A percentile compares a stretch with the other conserved stretches of the same genome.
Conservation (phyloP, 1,140 invertebrate genomes). For the Lysiphlebus fabarum region DNA sequence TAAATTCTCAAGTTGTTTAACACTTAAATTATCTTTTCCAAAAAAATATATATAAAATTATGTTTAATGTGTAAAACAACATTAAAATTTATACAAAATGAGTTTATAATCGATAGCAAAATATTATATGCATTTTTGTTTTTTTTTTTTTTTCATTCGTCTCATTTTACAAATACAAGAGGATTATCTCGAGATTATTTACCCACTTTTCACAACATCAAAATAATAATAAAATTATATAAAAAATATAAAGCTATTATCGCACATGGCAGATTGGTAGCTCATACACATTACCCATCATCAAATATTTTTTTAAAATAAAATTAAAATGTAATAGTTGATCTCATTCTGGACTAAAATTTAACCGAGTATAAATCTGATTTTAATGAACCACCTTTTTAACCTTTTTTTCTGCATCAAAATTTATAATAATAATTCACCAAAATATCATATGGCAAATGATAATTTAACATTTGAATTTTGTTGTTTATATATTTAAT, state of each 20-base stretch:
- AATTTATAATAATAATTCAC: too few relatives aligned
- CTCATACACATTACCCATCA: neutral
- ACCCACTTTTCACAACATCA: neutral
- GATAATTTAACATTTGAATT: constrained; percentile 20
- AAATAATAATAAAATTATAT: neutral
- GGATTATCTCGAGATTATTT: constrained; percentile 6
- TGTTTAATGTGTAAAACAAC: too few relatives aligned
- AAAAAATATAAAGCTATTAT: neutral
- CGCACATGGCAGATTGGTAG: too few relatives aligned
- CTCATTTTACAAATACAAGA: too few relatives aligned
- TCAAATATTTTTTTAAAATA: constrained; percentile 14
- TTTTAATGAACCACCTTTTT: constrained; percentile 31
- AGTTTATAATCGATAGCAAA: constrained; percentile 13
- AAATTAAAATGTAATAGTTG: neutral
- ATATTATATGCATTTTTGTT: too few relatives aligned
- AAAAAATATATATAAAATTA: too few relatives aligned
- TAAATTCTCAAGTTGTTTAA: too few relatives aligned
- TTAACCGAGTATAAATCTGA: constrained; percentile 32
- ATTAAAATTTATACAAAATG: neutral
- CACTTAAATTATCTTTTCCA: too few relatives aligned
- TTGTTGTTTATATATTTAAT: too few relatives aligned
- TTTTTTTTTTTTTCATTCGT: too few relatives aligned
- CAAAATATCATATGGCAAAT: too few relatives aligned
- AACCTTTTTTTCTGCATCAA: too few relatives aligned
- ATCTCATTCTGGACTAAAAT: constrained; percentile 21